A percentile compares a stretch with the other conserved stretches of the same genome.
phyloP scores from a whole-genome alignment of 2,888 invertebrate genomes.

The Diaphora mendica region DNA sequence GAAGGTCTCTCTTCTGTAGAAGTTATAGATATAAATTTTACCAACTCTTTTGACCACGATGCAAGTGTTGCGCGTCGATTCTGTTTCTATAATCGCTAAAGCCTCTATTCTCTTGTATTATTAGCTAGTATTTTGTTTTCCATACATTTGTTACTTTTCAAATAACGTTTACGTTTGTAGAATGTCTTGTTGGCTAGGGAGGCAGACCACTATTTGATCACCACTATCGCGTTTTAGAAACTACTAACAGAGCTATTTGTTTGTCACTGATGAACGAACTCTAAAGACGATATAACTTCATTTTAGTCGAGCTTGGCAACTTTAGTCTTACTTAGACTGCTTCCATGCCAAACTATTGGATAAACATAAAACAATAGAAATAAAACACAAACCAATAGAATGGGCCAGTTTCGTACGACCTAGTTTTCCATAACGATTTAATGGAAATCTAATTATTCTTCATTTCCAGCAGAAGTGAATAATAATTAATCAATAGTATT shows the following conservation, averaged over 20 bases:
- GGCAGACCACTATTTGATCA: neutral
- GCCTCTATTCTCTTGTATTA: no score
- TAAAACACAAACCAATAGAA: neutral
- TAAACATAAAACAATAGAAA: neutral
- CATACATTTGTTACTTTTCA: no score
- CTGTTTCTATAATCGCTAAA: no score
- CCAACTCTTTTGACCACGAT: no score
- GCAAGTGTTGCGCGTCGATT: no score
- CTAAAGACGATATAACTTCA: neutral
- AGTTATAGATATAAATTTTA: neutral
- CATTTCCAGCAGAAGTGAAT: neutral
- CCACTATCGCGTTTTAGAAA: no score
- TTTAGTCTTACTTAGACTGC: neutral
- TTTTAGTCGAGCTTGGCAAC: neutral
- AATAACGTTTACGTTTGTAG: no score
- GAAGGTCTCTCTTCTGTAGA: neutral
- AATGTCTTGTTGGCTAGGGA: no score
- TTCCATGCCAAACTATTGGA: neutral
- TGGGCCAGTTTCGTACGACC: neutral
- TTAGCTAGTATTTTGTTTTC: no score
- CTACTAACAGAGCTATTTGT: neutral
- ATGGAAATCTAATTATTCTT: neutral
- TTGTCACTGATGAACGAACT: neutral
- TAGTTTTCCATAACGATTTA: neutral
- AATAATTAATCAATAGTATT: neutral